phyloP scores from a whole-genome alignment of 2,797 vertebrate genomes.

The Alectoris magna region DNA sequence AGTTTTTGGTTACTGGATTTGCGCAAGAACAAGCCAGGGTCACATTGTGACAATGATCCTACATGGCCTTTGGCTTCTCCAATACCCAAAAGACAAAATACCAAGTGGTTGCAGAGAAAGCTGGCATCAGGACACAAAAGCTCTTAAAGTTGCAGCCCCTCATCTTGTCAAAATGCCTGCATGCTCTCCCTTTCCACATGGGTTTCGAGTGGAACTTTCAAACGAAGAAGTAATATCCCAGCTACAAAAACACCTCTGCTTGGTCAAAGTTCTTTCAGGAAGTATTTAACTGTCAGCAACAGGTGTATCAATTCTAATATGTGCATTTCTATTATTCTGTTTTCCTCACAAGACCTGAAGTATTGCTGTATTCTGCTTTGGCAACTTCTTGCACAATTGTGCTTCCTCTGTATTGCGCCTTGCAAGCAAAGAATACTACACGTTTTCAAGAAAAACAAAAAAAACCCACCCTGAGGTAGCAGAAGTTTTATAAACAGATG shows the following conservation, averaged over 20 bases:
- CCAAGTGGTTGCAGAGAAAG: neutral
- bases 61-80: accelerated
- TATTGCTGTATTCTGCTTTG: conserved; percentile 13
- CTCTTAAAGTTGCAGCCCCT: neutral
- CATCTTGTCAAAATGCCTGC: neutral
- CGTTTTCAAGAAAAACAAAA: neutral
- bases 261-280: neutral
- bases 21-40: neutral
- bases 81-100: neutral
- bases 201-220: neutral
- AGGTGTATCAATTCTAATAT: neutral
- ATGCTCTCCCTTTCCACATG: accelerated
- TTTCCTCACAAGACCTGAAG: conserved; percentile 5
- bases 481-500: neutral
- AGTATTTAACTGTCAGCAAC: neutral
- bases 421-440: conserved; percentile 53
- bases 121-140: neutral
- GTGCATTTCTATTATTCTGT: conserved; percentile 26
- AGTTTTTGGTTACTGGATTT: neutral
- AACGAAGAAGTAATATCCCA: neutral
- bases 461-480: neutral
- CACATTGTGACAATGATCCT: neutral
- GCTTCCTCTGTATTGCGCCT: conserved; percentile 68
- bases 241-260: neutral
- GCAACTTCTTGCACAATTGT: conserved; percentile 11